Evolutionary conservation across 1,140 invertebrate species (phyloP).

Genomic region (Conopomorpha cramerella): DNA sequence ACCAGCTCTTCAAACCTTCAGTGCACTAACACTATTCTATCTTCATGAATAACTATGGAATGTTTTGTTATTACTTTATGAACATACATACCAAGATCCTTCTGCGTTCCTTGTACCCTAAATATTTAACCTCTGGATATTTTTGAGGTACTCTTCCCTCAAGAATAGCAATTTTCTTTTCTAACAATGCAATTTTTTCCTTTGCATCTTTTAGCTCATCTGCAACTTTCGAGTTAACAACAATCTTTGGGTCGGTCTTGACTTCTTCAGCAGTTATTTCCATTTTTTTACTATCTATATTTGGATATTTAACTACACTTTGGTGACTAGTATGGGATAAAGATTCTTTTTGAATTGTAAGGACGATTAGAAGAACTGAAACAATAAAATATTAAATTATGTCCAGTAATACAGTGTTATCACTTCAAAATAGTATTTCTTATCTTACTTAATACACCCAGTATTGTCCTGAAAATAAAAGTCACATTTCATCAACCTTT

Average conservation of each 20-base stretch:
- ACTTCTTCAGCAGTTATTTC: too few species aligned
- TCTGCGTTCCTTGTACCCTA: conserved; percentile 89
- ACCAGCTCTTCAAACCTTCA: too few species aligned
- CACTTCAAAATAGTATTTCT: too few species aligned
- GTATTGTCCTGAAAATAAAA: too few species aligned
- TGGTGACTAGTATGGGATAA: conserved; percentile 19
- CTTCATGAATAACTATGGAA: too few species aligned
- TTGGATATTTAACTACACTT: conserved; percentile 20
- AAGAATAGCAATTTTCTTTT: conserved; percentile 71
- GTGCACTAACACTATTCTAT: too few species aligned
- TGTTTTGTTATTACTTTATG: too few species aligned
- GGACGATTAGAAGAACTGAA: conserved; percentile 37
- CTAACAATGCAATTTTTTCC: conserved; percentile 67
- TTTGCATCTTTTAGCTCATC: conserved; percentile 65
- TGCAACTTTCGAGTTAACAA: neutral
- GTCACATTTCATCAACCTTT: too few species aligned
- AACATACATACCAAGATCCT: conserved; percentile 81
- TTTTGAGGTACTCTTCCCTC: conserved; percentile 78
- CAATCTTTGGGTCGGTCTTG: conserved; percentile 23
- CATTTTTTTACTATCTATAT: too few species aligned
- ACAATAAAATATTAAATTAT: too few species aligned
- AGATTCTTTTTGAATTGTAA: conserved; percentile 32
- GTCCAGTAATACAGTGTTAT: too few species aligned
- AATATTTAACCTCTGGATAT: conserved; percentile 88
- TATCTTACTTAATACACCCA: too few species aligned